Evolutionary conservation across 2,888 invertebrate species (phyloP).

Genomic region (Liodrosophila aerea): DNA sequence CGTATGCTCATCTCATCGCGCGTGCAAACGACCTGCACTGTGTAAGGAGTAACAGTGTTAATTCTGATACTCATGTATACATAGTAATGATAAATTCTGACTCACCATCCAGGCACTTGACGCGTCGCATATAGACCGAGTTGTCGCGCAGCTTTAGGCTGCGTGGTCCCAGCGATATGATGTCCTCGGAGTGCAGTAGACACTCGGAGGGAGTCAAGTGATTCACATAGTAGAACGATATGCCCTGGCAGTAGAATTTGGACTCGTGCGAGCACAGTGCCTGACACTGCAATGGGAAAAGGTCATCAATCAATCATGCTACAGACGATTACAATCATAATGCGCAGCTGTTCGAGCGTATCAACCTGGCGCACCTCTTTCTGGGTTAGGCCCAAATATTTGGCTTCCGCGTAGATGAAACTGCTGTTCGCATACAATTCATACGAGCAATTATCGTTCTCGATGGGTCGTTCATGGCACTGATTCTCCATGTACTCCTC

Average conservation of each 20-base stretch:
- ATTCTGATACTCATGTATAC: not conserved
- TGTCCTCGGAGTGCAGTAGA: slow-evolving; percentile 91
- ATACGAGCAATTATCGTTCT: slow-evolving; percentile 87
- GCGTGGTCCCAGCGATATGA: slow-evolving; percentile 90
- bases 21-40: slow-evolving; percentile 92
- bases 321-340: slow-evolving; percentile 63
- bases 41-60: too few relatives aligned
- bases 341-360: slow-evolving; percentile 45
- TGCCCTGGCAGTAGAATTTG: slow-evolving; percentile 89
- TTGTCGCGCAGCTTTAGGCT: slow-evolving; percentile 85
- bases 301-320: slow-evolving; percentile 69
- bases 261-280: slow-evolving; percentile 85
- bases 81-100: slow-evolving; percentile 25
- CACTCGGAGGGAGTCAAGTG: slow-evolving; percentile 83
- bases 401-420: slow-evolving; percentile 84
- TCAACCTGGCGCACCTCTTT: slow-evolving; percentile 77
- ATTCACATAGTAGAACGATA: slow-evolving; percentile 83
- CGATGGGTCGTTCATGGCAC: slow-evolving; percentile 85
- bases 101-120: slow-evolving; percentile 92
- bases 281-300: slow-evolving; percentile 83
- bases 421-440: slow-evolving; percentile 89
- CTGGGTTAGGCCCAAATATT: slow-evolving; percentile 80
- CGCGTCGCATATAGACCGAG: slow-evolving; percentile 90
- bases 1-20: slow-evolving; percentile 87
- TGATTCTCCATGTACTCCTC: slow-evolving; percentile 93